Evolutionary conservation across 2,797 vertebrate genomes (phyloP), one percentile per base, ranked within the genome.

Genomic region (Sebastes matsubarae): DNA sequence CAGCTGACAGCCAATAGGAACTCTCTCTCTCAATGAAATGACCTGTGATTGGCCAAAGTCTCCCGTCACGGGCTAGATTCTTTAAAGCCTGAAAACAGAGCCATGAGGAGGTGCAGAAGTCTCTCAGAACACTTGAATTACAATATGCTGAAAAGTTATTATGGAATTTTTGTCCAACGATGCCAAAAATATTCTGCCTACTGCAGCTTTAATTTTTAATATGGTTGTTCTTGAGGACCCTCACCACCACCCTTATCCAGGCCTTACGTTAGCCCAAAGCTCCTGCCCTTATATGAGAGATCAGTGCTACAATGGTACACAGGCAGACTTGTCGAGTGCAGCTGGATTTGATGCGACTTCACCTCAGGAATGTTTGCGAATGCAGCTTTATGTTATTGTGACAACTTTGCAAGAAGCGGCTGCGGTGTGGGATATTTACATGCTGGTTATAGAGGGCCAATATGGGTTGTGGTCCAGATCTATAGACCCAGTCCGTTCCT

Each of bases 371-470:
- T 55, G 20, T 66, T 70, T 72, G 57, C 10, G 14, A 67, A 55
- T 2, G 42, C 67, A 79, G 42, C 30, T 55, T 64, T 38, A 6
- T 30, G 30, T 32, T 29, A 4, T n/a, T 64, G 24, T 29, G 46
- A 68, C 24, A 36, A 70, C 67, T 6, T 54, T 16, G 16, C 25
- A 3, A 9, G 57, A 6, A 46, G 42, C 42, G 2, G 14, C 32
- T 16, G 36, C 2, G 3, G 9, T n/a, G 32, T 55, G 6, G 57
- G 38, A 67, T 32, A 16, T 38, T 59, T 34, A 32, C 59, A 69
- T 71, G 73, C 60, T 38, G 61, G 68, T 54, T 72, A 38, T 14
- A 5, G 24, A 71, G 30, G 30, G 42, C n/a, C 68, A 11, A 20
- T 18, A 30, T 32, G 20, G 63, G 38, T 22, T 54, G 68, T 50